Evolutionary conservation across 2,113 vertebrate genomes (phyloP).

Genomic region (Petaurus breviceps): DNA sequence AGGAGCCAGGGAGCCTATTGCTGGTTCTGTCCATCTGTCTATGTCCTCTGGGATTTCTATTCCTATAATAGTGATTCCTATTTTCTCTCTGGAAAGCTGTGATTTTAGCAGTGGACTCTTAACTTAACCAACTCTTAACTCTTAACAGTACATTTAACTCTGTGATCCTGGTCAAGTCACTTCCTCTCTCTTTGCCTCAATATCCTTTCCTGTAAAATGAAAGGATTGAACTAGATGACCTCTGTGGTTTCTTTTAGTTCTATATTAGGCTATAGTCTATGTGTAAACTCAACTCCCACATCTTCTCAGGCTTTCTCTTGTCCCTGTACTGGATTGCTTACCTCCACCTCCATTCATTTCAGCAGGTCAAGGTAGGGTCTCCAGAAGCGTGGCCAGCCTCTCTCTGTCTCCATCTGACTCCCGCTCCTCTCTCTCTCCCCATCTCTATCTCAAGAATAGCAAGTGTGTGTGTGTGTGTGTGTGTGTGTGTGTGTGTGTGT

Average conservation of each 20-base stretch:
- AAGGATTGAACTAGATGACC: neutral
- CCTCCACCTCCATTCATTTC: too few relatives aligned
- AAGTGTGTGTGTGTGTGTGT: too few relatives aligned
- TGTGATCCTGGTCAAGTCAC: neutral
- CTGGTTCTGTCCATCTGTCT: neutral
- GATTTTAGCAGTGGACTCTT: neutral
- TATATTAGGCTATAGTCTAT: neutral
- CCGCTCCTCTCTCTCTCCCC: too few relatives aligned
- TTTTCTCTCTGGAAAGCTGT: neutral
- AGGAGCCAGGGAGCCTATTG: neutral
- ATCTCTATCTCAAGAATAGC: too few relatives aligned
- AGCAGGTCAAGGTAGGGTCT: too few relatives aligned
- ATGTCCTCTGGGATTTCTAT: neutral
- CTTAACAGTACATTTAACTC: neutral
- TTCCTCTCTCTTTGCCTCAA: neutral
- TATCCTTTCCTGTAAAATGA: neutral
- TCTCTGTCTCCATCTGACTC: too few relatives aligned
- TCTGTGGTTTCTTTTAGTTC: neutral
- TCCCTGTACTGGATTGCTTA: too few relatives aligned
- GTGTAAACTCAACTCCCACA: neutral
- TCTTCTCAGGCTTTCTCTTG: too few relatives aligned
- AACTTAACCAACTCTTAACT: too few relatives aligned
- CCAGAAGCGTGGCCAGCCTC: too few relatives aligned
- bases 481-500: too few relatives aligned
- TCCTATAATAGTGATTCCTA: too few relatives aligned